phyloP scores from a whole-genome alignment of 2,113 vertebrate species.

The Hemicordylus capensis region DNA sequence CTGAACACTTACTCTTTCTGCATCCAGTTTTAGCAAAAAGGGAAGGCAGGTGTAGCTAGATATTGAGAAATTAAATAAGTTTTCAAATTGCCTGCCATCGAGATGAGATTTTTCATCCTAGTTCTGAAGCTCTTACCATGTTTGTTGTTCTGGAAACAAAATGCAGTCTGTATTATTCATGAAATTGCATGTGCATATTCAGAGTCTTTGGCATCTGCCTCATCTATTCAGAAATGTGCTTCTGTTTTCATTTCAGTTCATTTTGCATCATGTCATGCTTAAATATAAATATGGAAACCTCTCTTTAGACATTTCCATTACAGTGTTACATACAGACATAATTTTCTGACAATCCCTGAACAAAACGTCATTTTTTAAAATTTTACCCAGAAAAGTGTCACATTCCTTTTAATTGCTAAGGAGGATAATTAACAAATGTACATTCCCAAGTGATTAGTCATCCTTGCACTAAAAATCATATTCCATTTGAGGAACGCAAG shows the following conservation, averaged over 20 bases:
- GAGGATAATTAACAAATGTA: slow-evolving; percentile 2
- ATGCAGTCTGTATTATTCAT: background rate
- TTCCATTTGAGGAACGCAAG: background rate
- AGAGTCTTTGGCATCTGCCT: background rate
- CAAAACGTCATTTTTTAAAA: background rate
- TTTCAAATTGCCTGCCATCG: background rate
- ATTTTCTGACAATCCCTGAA: background rate
- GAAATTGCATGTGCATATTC: background rate
- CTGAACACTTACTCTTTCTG: background rate
- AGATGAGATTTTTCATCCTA: background rate
- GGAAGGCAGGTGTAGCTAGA: background rate
- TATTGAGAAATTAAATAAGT: background rate
- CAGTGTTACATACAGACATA: background rate
- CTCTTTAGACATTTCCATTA: background rate
- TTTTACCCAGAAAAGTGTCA: background rate
- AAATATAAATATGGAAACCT: background rate
- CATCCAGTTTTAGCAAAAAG: background rate
- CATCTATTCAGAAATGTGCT: background rate
- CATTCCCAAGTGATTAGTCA: background rate
- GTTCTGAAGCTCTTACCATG: background rate
- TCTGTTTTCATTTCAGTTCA: background rate
- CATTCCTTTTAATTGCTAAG: background rate
- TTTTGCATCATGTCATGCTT: background rate
- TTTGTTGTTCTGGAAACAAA: background rate
- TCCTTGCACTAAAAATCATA: background rate